Conservation (phyloP, 2,888 invertebrate species). For the Cabera pusaria region DNA sequence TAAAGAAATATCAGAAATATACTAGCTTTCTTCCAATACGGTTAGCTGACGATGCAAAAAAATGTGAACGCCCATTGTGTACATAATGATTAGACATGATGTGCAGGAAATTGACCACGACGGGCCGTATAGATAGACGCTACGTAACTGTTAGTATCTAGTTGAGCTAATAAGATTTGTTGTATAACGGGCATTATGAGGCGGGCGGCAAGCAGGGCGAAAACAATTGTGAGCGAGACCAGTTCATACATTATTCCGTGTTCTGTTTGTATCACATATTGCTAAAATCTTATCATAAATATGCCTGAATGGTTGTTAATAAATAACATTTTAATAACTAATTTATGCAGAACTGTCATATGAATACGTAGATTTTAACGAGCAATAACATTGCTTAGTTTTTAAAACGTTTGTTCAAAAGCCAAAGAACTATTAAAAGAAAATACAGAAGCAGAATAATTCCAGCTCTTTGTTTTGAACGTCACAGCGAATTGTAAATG, state of each 20-base stretch:
- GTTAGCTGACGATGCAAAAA: constrained; percentile 26
- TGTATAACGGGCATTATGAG: constrained; percentile 67
- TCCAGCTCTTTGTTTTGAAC: constrained; percentile 37
- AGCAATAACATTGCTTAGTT: too few relatives aligned
- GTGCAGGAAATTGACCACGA: constrained; percentile 52
- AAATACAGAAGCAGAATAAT: constrained; percentile 7
- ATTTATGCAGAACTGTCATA: too few relatives aligned
- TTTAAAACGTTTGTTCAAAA: too few relatives aligned
- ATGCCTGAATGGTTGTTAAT: too few relatives aligned
- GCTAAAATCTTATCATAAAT: too few relatives aligned
- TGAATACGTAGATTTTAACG: too few relatives aligned
- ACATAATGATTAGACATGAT: constrained; percentile 46
- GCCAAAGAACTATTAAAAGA: constrained; percentile 2
- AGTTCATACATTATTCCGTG: constrained; percentile 46
- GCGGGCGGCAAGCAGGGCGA: constrained; percentile 53
- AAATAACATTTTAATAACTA: too few relatives aligned
- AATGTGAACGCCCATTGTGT: constrained; percentile 29
- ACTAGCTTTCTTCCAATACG: constrained; percentile 25
- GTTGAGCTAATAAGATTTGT: constrained; percentile 68
- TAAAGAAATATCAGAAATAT: too few relatives aligned
- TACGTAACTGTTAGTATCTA: constrained; percentile 57
- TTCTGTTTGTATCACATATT: constrained; percentile 16
- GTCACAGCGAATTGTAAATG: constrained; percentile 42
- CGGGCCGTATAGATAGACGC: constrained; percentile 44
- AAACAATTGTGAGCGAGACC: constrained; percentile 63